These are phyloP conservation scores for Leptura quadrifasciata DNA, from an alignment of 2,888 invertebrate species.

Conservation along the genomic window DNA sequence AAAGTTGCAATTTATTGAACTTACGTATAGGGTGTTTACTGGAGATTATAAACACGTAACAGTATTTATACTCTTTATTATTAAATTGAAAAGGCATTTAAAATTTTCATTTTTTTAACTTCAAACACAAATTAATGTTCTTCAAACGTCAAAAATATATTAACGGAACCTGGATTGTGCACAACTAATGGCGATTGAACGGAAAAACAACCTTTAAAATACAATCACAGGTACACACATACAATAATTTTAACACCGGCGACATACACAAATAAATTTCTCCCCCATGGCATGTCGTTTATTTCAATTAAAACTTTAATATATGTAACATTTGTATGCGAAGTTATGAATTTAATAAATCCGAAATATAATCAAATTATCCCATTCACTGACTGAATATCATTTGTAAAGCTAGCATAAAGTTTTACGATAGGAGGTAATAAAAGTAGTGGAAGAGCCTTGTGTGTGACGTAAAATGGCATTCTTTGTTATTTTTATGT, in stretches of 20 bases:
- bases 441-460: slow-evolving; percentile 37
- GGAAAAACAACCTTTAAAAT: not conserved
- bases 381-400: slow-evolving; percentile 28
- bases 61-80: no score
- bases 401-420: slow-evolving; percentile 28
- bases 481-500: slow-evolving; percentile 42
- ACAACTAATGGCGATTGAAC: no score
- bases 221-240: not conserved
- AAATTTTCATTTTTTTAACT: no score
- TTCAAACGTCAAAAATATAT: no score
- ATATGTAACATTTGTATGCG: slow-evolving; percentile 8
- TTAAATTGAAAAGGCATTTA: no score
- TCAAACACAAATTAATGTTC: no score
- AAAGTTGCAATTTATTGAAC: no score
- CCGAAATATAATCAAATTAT: slow-evolving; percentile 37
- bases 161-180: no score
- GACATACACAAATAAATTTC: not conserved
- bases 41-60: no score
- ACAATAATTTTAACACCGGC: not conserved
- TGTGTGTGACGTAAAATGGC: slow-evolving; percentile 34
- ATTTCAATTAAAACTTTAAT: not conserved
- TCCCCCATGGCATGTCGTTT: not conserved
- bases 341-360: slow-evolving; percentile 41
- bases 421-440: slow-evolving; percentile 39
- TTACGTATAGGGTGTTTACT: no score